These are phyloP conservation scores for Cherax destructor DNA, from an alignment of 1,140 invertebrate genomes.

Conservation along the genomic window DNA sequence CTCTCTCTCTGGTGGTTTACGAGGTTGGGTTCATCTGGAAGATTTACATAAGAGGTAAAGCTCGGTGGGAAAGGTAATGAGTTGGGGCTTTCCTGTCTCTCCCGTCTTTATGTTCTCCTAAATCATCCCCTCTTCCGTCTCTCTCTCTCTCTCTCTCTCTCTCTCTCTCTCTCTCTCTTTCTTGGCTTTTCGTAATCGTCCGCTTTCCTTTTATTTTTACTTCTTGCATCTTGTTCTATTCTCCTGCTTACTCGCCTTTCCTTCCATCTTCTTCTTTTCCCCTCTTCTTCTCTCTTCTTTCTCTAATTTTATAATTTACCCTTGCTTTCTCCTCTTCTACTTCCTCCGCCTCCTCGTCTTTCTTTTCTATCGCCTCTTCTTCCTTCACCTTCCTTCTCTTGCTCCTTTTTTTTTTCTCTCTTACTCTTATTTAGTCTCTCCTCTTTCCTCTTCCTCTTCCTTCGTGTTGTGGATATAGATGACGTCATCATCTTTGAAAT, in stretches of 20 bases:
- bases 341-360: too few relatives aligned
- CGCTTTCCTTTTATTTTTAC: background rate
- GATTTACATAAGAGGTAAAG: background rate
- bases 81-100: background rate
- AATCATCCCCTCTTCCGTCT: background rate
- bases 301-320: too few relatives aligned
- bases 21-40: too few relatives aligned
- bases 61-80: background rate
- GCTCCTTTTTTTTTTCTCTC: background rate
- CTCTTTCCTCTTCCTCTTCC: too few relatives aligned
- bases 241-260: background rate
- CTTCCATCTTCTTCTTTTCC: background rate
- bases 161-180: background rate
- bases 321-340: too few relatives aligned
- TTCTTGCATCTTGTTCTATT: background rate
- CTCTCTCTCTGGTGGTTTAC: background rate
- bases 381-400: background rate
- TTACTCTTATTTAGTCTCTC: too few relatives aligned
- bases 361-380: too few relatives aligned
- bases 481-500: too few relatives aligned
- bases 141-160: background rate
- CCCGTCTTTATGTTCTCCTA: background rate
- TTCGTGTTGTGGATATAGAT: too few relatives aligned
- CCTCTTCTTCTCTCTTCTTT: constrained; percentile 7
- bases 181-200: background rate